A percentile compares a stretch with the other conserved stretches of the same genome.
Conservation (phyloP, 2,113 vertebrate genomes). For the Apodemus sylvaticus region DNA sequence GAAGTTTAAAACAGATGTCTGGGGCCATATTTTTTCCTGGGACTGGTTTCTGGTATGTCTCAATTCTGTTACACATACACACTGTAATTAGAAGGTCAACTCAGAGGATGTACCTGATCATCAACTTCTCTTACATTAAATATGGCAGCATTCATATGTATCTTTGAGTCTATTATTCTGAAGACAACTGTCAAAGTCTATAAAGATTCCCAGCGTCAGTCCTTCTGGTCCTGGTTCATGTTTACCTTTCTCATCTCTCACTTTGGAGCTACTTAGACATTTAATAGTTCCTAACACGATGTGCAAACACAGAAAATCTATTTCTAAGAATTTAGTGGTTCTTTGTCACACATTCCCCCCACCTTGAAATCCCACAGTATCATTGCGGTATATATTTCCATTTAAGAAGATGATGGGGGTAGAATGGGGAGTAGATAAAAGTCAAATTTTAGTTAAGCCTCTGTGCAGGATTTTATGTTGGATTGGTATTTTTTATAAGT, state of each 20-base stretch:
- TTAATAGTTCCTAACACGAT: background rate
- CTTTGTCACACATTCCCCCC: background rate
- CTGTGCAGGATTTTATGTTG: background rate
- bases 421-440: conserved; percentile 38
- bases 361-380: background rate
- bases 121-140: background rate
- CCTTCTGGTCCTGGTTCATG: background rate
- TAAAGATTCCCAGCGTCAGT: background rate
- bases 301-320: conserved; percentile 14
- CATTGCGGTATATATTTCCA: conserved; percentile 12
- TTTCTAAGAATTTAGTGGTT: conserved; percentile 12
- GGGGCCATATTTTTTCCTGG: background rate
- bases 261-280: background rate
- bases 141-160: background rate
- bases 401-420: conserved; percentile 8
- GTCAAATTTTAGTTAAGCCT: background rate
- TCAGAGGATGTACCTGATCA: background rate
- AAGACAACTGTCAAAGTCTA: background rate
- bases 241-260: background rate
- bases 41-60: background rate
- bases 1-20: background rate
- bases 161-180: background rate
- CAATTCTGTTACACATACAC: background rate
- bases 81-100: background rate
- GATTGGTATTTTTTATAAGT: background rate